Evolutionary conservation across 2,113 vertebrate species (phyloP), one percentile per base, ranked within the genome.

Genomic region (Hippotragus niger): DNA sequence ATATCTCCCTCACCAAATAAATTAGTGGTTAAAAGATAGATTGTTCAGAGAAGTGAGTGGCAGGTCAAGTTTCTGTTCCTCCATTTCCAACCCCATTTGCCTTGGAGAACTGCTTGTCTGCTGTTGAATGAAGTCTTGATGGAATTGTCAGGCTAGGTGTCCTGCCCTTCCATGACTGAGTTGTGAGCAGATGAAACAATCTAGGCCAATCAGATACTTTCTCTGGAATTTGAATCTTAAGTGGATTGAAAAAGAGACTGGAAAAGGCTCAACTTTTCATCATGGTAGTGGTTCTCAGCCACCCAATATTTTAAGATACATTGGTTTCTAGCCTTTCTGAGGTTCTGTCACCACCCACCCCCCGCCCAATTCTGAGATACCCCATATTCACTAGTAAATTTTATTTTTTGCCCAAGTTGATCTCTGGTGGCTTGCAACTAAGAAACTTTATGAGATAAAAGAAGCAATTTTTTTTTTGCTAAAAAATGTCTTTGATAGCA

Each of bases 391-490:
- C 47, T 58, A 13, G 67, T 29, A 88, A n/a, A 45, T 92, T 96
- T 64, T 6, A 40, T 45, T 84, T 71, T 96, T 94, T 85, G 40
- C 81, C 50, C 50, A 53, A 60, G 10, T 87, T 33, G n/a, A 11
- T 84, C 50, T 96, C 25, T 52, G 12, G 33, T 92, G 50, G 58
- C 16, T 94, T 76, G 43, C 55, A 96, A 52, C 31, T 97, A 85
- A 64, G n/a, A 92, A 90, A 91, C 2, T 47, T 71, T 78, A 27
- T 88, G 55, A 55, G 82, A 82, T 55, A 53, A 6, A 93, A 25
- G 33, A 62, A 2, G 19, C 19, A 29, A 52, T 6, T 57, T 52
- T 27, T 50, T 84, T 62, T 92, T 88, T 31, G 29, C 55, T 78
- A 55, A 62, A 47, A 6, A 45, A 40, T 16, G 62, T 62, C 31